Evolutionary conservation across 2,113 vertebrate genomes (phyloP), one percentile per base, ranked within the genome.

Genomic region (Nettapus auritus): DNA sequence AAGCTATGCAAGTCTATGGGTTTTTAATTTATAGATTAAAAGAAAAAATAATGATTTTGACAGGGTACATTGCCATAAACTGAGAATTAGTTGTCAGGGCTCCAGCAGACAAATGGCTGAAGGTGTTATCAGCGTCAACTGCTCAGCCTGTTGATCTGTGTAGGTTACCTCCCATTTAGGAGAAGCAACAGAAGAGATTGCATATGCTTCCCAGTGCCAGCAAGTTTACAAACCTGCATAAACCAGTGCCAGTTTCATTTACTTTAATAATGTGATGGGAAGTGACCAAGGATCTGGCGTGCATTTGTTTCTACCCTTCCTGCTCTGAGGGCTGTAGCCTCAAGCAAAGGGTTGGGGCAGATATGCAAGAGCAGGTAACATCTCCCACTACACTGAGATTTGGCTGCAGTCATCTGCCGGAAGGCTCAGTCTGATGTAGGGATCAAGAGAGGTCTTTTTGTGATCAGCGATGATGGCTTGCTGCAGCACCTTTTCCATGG

Each of bases 21-120:
- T 86, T 96, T 98, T 97, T 96, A 96, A 96, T 97, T 96, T 96
- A 87, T 94, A 93, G 94, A 96, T 96, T 96, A 96, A 97, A 96
- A 95, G 86, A 96, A 96, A 97, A 97, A 93, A 94, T 92, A 97
- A 90, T 81, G 38, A 93, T 95, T 97, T 92, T 95, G 94, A 91
- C 88, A 75, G 53, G 94, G 62, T 93, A 93, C 81, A n/a, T 66
- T 88, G 79, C 82, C 64, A 71, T 94, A 89, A 94, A 86, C 78
- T 59, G 88, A 94, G 75, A 97, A 80, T 36, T 78, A 84, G 84
- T 96, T 97, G 88, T 75, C 86, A 90, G 42, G 46, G 59, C 71
- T 92, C 56, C 80, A 93, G 82, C 46, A 94, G 88, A 83, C 64
- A 93, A 90, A 90, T 83, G 83, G 64, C 90, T 88, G 55, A 70